Percentiles rank a stretch among this genome's conserved stretches.
Evolutionary conservation across 2,888 invertebrate species (phyloP).

Genomic region (Heliothis peltigera): DNA sequence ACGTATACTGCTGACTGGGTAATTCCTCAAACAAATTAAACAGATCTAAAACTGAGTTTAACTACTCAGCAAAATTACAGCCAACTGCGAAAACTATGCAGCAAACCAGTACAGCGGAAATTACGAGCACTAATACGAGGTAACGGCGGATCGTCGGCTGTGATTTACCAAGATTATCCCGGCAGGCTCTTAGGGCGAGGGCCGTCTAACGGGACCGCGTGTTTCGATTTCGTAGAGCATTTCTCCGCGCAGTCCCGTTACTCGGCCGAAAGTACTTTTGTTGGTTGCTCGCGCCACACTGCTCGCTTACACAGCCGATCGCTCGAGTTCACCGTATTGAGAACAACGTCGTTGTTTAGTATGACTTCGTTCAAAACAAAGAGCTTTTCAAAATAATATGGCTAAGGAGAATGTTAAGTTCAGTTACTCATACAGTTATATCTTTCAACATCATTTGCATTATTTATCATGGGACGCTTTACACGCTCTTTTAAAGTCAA

Average conservation of each 20-base stretch:
- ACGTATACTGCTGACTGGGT: conserved; percentile 4
- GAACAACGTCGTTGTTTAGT: conserved; percentile 78
- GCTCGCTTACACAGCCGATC: conserved; percentile 78
- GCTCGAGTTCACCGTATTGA: conserved; percentile 85
- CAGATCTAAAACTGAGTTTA: conserved; percentile 15
- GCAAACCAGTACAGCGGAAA: conserved; percentile 55
- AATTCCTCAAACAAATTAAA: conserved; percentile 17
- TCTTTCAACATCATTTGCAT: conserved; percentile 60
- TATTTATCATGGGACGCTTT: conserved; percentile 47
- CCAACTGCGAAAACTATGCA: conserved; percentile 63
- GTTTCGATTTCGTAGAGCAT: conserved; percentile 91
- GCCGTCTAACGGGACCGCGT: conserved; percentile 87
- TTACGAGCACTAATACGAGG: conserved; percentile 55
- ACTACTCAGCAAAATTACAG: conserved; percentile 50
- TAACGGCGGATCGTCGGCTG: conserved; percentile 70
- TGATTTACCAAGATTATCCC: conserved; percentile 85
- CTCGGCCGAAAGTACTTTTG: conserved; percentile 89
- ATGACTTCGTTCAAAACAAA: conserved; percentile 80
- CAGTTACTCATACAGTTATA: conserved; percentile 68
- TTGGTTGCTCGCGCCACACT: conserved; percentile 71
- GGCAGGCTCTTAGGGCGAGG: conserved; percentile 81
- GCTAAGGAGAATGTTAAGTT: conserved; percentile 62
- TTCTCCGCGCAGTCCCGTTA: conserved; percentile 89
- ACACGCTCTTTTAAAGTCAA: conserved; percentile 12
- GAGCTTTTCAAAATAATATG: conserved; percentile 76